These are phyloP conservation scores for Chymomyza fuscimana DNA, from an alignment of 2,888 invertebrate genomes.

Conservation along the genomic window DNA sequence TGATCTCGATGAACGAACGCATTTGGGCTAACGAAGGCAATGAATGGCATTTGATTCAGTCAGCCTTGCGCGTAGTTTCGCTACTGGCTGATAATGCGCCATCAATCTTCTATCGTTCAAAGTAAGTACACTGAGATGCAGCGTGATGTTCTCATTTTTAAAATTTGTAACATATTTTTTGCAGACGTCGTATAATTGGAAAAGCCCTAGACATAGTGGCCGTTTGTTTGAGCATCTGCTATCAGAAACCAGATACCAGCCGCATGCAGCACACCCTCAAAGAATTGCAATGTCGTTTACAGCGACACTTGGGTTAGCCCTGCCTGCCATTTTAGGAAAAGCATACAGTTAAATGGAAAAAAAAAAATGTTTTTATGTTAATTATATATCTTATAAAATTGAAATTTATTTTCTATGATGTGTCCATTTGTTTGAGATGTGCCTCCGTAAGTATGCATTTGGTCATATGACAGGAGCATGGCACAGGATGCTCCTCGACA, in stretches of 20 bases:
- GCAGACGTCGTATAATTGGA: constrained; percentile 85
- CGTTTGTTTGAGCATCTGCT: constrained; percentile 87
- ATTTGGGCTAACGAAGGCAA: constrained; percentile 92
- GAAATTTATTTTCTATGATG: constrained; percentile 9
- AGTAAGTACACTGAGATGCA: constrained; percentile 57
- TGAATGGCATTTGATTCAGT: constrained; percentile 91
- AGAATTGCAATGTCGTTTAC: constrained; percentile 78
- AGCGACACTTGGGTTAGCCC: constrained; percentile 61
- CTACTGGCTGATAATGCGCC: constrained; percentile 84
- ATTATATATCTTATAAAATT: not conserved
- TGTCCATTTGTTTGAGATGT: constrained; percentile 72
- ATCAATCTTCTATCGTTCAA: constrained; percentile 81
- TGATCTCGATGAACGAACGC: constrained; percentile 90
- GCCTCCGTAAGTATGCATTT: constrained; percentile 87
- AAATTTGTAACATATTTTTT: constrained; percentile 12
- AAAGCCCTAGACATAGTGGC: constrained; percentile 88
- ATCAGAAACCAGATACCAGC: constrained; percentile 86
- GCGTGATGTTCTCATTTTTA: not conserved
- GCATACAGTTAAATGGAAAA: not conserved
- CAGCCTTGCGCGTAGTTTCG: constrained; percentile 86
- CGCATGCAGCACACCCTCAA: constrained; percentile 82
- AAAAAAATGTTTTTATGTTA: constrained; percentile 27
- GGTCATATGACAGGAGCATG: constrained; percentile 88
- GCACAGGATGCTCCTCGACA: constrained; percentile 86
- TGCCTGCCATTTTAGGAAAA: not conserved